Evolutionary conservation across 2,888 invertebrate species (phyloP).

Genomic region (Rhopalosiphum nymphaeae): DNA sequence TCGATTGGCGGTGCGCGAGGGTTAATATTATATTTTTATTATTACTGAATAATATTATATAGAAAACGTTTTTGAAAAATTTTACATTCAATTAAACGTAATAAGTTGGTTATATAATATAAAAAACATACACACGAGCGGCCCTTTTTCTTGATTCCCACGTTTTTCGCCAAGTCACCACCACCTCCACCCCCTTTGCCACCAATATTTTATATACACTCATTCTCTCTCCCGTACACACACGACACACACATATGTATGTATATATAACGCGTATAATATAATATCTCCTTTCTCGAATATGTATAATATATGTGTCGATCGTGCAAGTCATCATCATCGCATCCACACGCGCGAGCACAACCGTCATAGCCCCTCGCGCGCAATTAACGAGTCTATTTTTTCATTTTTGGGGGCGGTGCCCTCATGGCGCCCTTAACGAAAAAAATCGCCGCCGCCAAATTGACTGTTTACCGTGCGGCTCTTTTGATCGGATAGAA

Average conservation of each 20-base stretch:
- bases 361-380: conserved; percentile 53
- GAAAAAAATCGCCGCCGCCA: conserved; percentile 60
- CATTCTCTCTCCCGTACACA: conserved; percentile 28
- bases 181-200: background rate
- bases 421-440: conserved; percentile 60
- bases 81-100: conserved; percentile 64
- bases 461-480: conserved; percentile 65
- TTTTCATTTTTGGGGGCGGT: conserved; percentile 55
- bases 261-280: conserved; percentile 27
- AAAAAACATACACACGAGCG: conserved; percentile 20
- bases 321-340: conserved; percentile 58
- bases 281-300: conserved; percentile 33
- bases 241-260: background rate
- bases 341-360: background rate
- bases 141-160: conserved; percentile 59
- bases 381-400: conserved; percentile 64
- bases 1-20: background rate
- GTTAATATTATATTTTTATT: conserved; percentile 17
- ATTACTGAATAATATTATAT: background rate
- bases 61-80: conserved; percentile 58
- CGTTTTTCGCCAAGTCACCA: conserved; percentile 65
- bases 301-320: conserved; percentile 32
- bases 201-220: conserved; percentile 11
- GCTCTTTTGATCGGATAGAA: conserved; percentile 54
- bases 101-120: conserved; percentile 45